phyloP scores from a whole-genome alignment of 1,140 invertebrate species.

The Teleopsis dalmanni region DNA sequence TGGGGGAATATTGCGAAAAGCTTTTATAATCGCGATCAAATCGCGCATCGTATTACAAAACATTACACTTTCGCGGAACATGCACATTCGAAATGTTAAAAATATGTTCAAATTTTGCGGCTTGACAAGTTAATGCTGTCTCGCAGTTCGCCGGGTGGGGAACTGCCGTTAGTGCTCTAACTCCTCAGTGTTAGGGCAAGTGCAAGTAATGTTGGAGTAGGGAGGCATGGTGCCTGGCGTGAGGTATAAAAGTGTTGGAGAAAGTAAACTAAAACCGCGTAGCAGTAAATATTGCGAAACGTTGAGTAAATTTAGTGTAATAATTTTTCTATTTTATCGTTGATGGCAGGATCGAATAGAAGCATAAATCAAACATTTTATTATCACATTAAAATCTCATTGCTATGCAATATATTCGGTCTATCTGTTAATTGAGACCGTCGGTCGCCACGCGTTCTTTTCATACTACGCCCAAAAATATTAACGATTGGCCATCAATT shows the following conservation, averaged over 20 bases:
- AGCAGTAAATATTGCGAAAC: no score
- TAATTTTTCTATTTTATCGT: no score
- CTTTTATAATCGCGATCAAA: conserved; percentile 44
- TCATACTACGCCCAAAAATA: conserved; percentile 17
- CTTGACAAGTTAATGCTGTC: conserved; percentile 42
- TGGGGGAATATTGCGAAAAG: conserved; percentile 43
- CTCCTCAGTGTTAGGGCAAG: neutral
- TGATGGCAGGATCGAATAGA: no score
- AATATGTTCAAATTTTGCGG: conserved; percentile 40
- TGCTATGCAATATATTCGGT: conserved; percentile 5
- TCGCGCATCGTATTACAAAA: conserved; percentile 33
- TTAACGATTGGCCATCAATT: conserved; percentile 42
- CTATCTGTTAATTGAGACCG: conserved; percentile 9
- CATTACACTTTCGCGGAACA: conserved; percentile 21
- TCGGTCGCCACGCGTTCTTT: conserved; percentile 2
- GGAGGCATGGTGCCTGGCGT: neutral
- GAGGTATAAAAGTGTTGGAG: no score
- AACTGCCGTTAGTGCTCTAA: neutral
- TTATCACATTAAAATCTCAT: conserved; percentile 7
- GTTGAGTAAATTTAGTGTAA: no score
- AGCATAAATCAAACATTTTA: conserved; percentile 8
- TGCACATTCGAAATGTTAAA: conserved; percentile 28
- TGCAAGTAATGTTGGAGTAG: neutral
- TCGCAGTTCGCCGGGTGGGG: neutral
- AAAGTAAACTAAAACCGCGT: no score